These are phyloP conservation scores for Pelobates fuscus DNA, from an alignment of 2,113 vertebrate species.

Conservation along the genomic window DNA sequence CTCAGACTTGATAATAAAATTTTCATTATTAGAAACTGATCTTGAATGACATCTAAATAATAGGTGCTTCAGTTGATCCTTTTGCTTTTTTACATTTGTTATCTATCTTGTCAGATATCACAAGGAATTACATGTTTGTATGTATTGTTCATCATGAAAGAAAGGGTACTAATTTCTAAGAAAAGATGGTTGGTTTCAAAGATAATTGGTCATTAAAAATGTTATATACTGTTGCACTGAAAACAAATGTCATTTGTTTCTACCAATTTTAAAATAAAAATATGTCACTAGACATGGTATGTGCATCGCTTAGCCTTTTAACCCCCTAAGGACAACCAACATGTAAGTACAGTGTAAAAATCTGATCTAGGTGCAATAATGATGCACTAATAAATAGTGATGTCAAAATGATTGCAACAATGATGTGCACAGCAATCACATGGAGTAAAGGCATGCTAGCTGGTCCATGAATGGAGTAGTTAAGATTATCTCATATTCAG, in stretches of 20 bases:
- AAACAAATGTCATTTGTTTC: conserved; percentile 17
- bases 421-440: no score
- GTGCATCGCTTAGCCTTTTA: neutral
- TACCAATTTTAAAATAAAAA: neutral
- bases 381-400: no score
- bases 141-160: neutral
- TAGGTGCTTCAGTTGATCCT: neutral
- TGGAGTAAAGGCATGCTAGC: no score
- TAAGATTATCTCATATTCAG: no score
- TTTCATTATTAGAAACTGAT: neutral
- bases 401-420: no score
- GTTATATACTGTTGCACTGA: neutral
- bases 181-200: conserved; percentile 1
- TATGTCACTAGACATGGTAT: neutral
- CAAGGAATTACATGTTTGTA: neutral
- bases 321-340: no score
- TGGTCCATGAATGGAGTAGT: no score
- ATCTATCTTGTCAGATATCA: conserved; percentile 1
- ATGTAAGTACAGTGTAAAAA: no score
- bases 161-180: neutral
- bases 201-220: conserved; percentile 24
- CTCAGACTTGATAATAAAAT: no score
- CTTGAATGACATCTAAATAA: neutral
- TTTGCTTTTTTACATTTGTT: conserved; percentile 11
- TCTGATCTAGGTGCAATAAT: no score